phyloP scores from a whole-genome alignment of 2,888 invertebrate species.

The Stenodema calcarata region DNA sequence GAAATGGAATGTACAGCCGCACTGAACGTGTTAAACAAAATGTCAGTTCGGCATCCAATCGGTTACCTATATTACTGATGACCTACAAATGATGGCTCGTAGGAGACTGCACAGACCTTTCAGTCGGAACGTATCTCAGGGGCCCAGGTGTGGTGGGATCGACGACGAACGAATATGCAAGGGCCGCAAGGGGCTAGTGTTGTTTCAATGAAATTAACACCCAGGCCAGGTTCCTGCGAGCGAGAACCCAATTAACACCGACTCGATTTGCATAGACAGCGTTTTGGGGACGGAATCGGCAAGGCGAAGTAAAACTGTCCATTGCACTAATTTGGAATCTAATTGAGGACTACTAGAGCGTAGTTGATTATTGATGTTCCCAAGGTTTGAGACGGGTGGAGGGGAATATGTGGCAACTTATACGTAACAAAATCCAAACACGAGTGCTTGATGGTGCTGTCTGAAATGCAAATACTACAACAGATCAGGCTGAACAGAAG shows the following conservation, averaged over 20 bases:
- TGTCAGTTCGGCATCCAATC: too few relatives aligned
- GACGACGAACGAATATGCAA: too few relatives aligned
- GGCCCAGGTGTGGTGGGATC: too few relatives aligned
- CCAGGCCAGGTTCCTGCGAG: neutral
- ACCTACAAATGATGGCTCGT: too few relatives aligned
- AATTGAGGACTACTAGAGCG: neutral
- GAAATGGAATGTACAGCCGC: too few relatives aligned
- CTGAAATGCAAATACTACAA: neutral
- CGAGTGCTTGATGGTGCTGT: neutral
- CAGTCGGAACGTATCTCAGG: too few relatives aligned
- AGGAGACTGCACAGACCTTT: too few relatives aligned
- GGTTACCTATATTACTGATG: too few relatives aligned
- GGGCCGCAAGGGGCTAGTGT: neutral
- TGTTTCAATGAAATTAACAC: neutral
- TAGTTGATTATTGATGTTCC: neutral
- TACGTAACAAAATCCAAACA: neutral
- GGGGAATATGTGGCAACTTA: neutral
- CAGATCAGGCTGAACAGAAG: neutral
- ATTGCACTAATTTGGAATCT: neutral
- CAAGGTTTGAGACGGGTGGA: neutral
- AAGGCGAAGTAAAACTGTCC: neutral
- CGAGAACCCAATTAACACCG: neutral
- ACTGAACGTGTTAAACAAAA: too few relatives aligned
- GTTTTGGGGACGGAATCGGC: neutral
- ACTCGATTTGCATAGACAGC: neutral